A percentile compares a stretch with the other conserved stretches of the same genome.
Conservation (phyloP, 1,140 invertebrate genomes). For the Orchestia grillus region DNA sequence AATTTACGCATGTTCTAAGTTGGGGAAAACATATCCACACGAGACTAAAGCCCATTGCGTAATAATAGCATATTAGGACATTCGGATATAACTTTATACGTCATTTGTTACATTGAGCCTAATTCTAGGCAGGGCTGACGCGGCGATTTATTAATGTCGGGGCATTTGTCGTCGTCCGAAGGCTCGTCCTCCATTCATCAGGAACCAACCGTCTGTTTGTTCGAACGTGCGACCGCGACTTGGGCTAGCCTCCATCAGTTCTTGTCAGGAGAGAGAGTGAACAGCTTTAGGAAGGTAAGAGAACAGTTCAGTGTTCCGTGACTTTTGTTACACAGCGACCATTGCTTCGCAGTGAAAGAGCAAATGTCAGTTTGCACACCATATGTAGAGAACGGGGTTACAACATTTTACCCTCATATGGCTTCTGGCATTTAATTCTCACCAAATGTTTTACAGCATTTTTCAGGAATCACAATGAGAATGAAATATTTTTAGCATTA, state of each 20-base stretch:
- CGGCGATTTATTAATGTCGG: not conserved
- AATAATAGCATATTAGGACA: not conserved
- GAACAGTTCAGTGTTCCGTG: not conserved
- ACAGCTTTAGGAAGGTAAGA: not conserved
- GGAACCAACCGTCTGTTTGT: constrained; percentile 29
- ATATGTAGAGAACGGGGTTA: not conserved
- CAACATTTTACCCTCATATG: not conserved
- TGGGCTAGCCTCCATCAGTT: not conserved
- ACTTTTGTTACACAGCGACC: not conserved
- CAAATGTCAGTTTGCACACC: not conserved
- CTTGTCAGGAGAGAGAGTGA: not conserved
- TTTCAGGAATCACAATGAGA: not conserved
- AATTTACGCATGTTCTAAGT: not conserved
- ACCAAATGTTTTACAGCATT: not conserved
- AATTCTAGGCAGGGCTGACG: not conserved
- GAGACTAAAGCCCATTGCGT: not conserved
- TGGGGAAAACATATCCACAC: not conserved
- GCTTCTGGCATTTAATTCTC: not conserved
- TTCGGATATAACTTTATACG: not conserved
- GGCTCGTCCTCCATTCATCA: constrained; percentile 11
- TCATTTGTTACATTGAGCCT: not conserved
- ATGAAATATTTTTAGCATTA: not conserved
- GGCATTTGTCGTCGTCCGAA: constrained; percentile 42
- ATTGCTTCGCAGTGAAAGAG: not conserved
- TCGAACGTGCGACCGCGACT: not conserved